These are phyloP conservation scores for Synanthedon andrenaeformis DNA, from an alignment of 2,888 invertebrate genomes.

Conservation along the genomic window DNA sequence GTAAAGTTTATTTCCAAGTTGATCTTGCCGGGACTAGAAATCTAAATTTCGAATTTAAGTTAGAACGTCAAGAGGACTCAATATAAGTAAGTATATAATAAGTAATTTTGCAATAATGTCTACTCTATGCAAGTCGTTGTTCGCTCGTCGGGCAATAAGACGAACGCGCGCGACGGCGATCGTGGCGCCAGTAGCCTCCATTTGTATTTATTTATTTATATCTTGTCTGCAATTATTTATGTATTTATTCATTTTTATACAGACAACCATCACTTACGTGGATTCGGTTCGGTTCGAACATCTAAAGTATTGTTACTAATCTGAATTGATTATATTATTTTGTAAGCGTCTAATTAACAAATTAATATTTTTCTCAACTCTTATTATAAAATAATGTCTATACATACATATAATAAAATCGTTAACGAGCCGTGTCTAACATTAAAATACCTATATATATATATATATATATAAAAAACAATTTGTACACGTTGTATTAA, in stretches of 20 bases:
- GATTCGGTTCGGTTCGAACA: background rate
- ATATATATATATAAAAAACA: too few species aligned
- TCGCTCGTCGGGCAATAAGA: constrained; percentile 53
- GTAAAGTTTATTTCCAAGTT: too few species aligned
- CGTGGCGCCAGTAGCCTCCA: constrained; percentile 67
- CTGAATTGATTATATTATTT: background rate
- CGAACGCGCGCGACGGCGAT: constrained; percentile 45
- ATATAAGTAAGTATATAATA: too few species aligned
- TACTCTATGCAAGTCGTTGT: constrained; percentile 27
- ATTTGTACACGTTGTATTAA: too few species aligned
- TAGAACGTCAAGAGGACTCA: too few species aligned
- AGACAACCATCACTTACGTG: constrained; percentile 18
- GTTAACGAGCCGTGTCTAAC: too few species aligned
- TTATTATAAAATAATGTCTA: too few species aligned
- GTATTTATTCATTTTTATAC: constrained; percentile 55
- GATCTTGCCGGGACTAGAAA: too few species aligned
- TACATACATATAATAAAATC: too few species aligned
- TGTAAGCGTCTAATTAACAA: background rate
- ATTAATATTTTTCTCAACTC: background rate
- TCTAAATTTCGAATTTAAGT: too few species aligned
- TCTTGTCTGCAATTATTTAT: constrained; percentile 58
- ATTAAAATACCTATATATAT: too few species aligned
- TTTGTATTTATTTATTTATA: constrained; percentile 67
- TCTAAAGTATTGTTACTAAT: background rate
- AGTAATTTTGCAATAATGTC: background rate